Conservation (phyloP, 2,797 vertebrate species). For the Anguilla obscura region DNA sequence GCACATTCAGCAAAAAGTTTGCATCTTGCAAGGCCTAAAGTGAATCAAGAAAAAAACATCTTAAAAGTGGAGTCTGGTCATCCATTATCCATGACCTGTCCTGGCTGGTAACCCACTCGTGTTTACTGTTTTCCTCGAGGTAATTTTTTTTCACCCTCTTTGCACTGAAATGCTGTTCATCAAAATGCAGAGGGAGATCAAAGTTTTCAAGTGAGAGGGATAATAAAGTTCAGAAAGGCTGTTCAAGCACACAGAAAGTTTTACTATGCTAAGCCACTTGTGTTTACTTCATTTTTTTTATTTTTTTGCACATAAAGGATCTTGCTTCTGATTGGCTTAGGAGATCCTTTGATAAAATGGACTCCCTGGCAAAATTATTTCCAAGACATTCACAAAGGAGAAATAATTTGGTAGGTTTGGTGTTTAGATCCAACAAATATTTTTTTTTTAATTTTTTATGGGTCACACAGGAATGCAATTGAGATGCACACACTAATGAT, state of each 20-base stretch:
- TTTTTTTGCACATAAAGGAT: not conserved
- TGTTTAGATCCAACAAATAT: not conserved
- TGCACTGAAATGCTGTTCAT: not conserved
- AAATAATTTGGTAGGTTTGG: not conserved
- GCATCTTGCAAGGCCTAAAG: not conserved
- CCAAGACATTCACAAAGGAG: not conserved
- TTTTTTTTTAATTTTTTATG: not conserved
- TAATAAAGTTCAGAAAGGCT: slow-evolving; percentile 6
- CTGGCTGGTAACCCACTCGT: not conserved
- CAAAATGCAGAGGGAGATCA: not conserved
- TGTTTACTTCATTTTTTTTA: not conserved
- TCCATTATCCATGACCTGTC: not conserved
- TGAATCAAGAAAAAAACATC: not conserved
- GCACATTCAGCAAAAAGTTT: not conserved
- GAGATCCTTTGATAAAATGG: not conserved
- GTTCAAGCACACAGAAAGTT: not conserved
- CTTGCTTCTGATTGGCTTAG: not conserved
- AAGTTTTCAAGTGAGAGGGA: not conserved
- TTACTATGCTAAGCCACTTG: not conserved
- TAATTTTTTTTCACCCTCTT: not conserved
- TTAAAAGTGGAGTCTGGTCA: not conserved
- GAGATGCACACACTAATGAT: not conserved
- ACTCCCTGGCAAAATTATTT: not conserved
- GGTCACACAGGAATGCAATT: not conserved
- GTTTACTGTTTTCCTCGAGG: not conserved